Conservation (phyloP, 2,113 vertebrate species). For the Catharus bicknelli region DNA sequence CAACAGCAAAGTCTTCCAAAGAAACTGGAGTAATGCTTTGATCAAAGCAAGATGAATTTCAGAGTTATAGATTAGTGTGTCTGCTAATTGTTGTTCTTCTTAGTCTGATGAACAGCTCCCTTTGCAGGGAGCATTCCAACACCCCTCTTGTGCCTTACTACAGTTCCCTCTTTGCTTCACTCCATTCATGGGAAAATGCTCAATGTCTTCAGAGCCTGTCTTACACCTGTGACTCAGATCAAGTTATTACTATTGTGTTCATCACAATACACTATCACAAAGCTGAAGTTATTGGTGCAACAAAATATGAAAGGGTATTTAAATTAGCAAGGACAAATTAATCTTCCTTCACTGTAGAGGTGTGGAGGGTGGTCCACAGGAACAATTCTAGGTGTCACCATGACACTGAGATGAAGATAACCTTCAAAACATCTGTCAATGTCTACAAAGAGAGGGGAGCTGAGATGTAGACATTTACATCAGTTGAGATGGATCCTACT, state of each 20-base stretch:
- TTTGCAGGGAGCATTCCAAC: not conserved
- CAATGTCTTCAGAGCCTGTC: not conserved
- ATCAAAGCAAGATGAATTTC: not conserved
- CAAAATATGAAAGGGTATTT: not conserved
- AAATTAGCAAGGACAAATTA: not conserved
- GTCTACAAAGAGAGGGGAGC: not conserved
- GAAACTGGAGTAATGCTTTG: not conserved
- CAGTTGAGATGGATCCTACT: not conserved
- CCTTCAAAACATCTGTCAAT: not conserved
- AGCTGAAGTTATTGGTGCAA: not conserved
- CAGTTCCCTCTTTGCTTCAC: not conserved
- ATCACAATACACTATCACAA: not conserved
- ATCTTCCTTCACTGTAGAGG: not conserved
- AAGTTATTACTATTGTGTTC: not conserved
- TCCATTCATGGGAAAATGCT: fast-evolving
- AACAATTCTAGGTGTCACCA: not conserved
- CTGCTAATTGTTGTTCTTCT: not conserved
- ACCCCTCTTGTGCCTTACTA: not conserved
- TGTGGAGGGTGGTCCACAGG: not conserved
- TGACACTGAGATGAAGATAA: not conserved
- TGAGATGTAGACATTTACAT: not conserved
- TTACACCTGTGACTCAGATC: not conserved
- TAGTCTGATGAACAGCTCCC: not conserved
- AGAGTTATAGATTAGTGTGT: not conserved
- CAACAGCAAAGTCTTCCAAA: not conserved